phyloP scores from a whole-genome alignment of 2,113 vertebrate species.

The Otocyon megalotis region DNA sequence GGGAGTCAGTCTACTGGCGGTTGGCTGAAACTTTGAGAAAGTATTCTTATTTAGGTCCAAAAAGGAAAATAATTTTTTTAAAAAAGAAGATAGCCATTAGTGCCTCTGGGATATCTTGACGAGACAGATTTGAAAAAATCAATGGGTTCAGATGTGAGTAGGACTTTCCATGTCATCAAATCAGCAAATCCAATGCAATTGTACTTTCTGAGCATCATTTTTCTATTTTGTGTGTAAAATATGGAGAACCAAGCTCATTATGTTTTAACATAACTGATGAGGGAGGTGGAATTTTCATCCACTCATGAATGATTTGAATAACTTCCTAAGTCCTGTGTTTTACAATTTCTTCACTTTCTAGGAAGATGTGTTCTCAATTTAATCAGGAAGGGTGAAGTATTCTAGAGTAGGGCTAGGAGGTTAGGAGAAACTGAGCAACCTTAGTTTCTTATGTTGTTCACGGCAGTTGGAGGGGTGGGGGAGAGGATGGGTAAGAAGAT shows the following conservation, averaged over 20 bases:
- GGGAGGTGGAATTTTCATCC: conserved; percentile 16
- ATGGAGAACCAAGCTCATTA: neutral
- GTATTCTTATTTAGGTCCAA: neutral
- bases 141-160: neutral
- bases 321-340: neutral
- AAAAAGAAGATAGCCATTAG: neutral
- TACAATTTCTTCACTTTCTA: neutral
- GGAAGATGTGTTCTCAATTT: neutral
- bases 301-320: conserved; percentile 45
- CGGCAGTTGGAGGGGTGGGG: neutral
- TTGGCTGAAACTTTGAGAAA: conserved; percentile 37
- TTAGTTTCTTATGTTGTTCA: neutral
- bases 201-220: neutral
- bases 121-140: conserved; percentile 28
- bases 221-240: conserved; percentile 5
- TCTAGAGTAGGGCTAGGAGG: neutral
- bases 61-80: neutral
- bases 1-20: neutral
- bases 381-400: conserved; percentile 27
- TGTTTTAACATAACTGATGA: conserved; percentile 28
- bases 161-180: neutral
- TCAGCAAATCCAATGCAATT: neutral
- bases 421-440: neutral
- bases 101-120: neutral
- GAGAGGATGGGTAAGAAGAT: neutral